Evolutionary conservation across 2,888 invertebrate genomes (phyloP), one percentile per base, ranked within the genome.

Genomic region (Sthenelais limicola): DNA sequence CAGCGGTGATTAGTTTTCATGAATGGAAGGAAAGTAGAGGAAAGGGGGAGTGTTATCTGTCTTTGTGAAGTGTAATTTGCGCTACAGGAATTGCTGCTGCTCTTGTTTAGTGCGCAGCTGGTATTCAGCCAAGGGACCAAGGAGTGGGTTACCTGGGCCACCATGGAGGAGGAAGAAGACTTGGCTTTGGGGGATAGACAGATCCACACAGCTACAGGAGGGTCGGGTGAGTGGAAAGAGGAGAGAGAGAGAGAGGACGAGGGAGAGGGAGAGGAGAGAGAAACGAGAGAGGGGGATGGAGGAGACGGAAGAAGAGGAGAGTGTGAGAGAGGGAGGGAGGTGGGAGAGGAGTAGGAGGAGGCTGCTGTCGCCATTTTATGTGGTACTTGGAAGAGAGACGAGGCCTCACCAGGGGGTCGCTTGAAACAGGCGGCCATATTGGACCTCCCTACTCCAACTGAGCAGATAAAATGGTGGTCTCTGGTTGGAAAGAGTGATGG

Each of bases 341-440:
- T 7, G 28, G 30, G 52, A 33, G 51, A 21, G 30, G 52, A 52
- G 49, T 18, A 28, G 49, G 69, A 12, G 69, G 49, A 24, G 38
- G 58, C 26, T n/a, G 38, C 62, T 38, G 28, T 9, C 32, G 62
- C 43, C 43, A 43, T 18, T 18, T 43, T 12, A 9, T 18, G 12
- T 18, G 43, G 12, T 18, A 43, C 43, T 18, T 9, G 12, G 12
- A 9, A 43, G 12, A 9, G 43, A 9, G 12, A 18, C 43, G 12
- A 9, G 43, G 43, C 43, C 43, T 9, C 43, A 12, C 43, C 43
- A 43, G 43, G 43, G 43, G 43, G 43, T 43, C 43, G 43, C 12
- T 18, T 18, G 43, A 43, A 9, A 43, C 43, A 43, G 43, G 43
- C 43, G 43, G 43, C 43, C 43, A 43, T 43, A 18, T 43, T 43